phyloP scores from a whole-genome alignment of 2,113 vertebrate species.

The Rallus limicola region DNA sequence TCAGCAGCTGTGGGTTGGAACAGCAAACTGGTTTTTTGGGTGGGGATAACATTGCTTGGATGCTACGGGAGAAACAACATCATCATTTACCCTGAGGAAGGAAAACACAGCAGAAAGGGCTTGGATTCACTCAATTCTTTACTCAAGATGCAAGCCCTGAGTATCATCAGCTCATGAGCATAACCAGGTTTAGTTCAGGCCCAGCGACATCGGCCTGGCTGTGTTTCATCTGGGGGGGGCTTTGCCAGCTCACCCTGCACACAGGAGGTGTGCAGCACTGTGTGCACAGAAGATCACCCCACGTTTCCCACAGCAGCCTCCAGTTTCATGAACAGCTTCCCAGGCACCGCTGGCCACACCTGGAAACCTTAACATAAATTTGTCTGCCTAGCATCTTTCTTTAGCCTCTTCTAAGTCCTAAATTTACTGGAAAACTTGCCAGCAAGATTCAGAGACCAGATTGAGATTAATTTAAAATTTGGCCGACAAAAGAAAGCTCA shows the following conservation, averaged over 20 bases:
- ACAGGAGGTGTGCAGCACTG: neutral
- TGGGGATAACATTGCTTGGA: neutral
- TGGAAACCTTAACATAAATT: neutral
- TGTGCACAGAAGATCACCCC: neutral
- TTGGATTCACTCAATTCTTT: neutral
- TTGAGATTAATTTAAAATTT: slow-evolving; percentile 50
- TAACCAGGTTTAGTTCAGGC: neutral
- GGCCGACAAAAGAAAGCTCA: neutral
- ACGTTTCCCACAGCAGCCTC: neutral
- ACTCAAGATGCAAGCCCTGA: neutral
- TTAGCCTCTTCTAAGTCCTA: neutral
- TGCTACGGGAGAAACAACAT: neutral
- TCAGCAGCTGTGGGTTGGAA: neutral
- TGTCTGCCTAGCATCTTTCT: neutral
- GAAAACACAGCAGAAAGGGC: neutral
- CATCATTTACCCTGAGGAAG: neutral
- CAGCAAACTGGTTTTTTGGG: neutral
- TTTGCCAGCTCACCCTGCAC: neutral
- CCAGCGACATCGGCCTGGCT: neutral
- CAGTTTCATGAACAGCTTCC: neutral
- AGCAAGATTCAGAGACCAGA: slow-evolving; percentile 21
- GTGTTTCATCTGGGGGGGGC: neutral
- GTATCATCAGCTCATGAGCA: neutral
- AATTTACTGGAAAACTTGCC: neutral
- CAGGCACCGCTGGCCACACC: neutral